A percentile compares a stretch with the other conserved stretches of the same genome.
phyloP scores from a whole-genome alignment of 2,888 invertebrate species.

The Hermaeophaga mercurialis region DNA sequence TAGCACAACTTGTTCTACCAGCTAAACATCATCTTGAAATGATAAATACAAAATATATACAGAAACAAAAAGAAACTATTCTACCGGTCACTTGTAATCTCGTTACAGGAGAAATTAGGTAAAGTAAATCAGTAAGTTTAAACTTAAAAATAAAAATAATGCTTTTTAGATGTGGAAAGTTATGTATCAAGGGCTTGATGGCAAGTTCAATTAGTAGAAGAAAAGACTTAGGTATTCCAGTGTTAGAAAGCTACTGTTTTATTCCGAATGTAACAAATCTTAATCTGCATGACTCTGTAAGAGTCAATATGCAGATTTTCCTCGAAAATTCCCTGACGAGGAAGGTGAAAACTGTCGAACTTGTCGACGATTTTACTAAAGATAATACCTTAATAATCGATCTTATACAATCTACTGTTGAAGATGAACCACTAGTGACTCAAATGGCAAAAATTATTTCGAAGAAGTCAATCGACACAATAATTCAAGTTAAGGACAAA shows the following conservation, averaged over 20 bases:
- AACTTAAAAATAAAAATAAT: no score
- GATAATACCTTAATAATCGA: constrained; percentile 55
- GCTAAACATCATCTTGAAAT: no score
- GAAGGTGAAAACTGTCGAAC: constrained; percentile 58
- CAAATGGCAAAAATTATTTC: constrained; percentile 68
- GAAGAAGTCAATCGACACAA: constrained; percentile 49
- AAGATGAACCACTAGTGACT: constrained; percentile 72
- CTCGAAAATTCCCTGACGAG: constrained; percentile 68
- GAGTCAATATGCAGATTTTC: constrained; percentile 70
- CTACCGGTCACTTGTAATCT: no score
- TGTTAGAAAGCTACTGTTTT: constrained; percentile 77
- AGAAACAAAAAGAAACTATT: no score
- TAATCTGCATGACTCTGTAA: constrained; percentile 55
- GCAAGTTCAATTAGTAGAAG: constrained; percentile 75
- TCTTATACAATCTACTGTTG: constrained; percentile 64
- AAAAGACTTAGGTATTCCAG: constrained; percentile 71
- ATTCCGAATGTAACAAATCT: constrained; percentile 62
- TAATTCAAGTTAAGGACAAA: constrained; percentile 66
- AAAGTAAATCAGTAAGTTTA: no score
- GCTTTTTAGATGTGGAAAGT: no score
- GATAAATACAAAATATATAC: no score
- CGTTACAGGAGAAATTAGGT: no score
- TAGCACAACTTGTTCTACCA: no score
- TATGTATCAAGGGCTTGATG: constrained; percentile 75
- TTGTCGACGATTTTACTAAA: constrained; percentile 32